Base-by-base conservation (phyloP, 2,888 invertebrate species). In the Anthrax anthrax region DNA sequence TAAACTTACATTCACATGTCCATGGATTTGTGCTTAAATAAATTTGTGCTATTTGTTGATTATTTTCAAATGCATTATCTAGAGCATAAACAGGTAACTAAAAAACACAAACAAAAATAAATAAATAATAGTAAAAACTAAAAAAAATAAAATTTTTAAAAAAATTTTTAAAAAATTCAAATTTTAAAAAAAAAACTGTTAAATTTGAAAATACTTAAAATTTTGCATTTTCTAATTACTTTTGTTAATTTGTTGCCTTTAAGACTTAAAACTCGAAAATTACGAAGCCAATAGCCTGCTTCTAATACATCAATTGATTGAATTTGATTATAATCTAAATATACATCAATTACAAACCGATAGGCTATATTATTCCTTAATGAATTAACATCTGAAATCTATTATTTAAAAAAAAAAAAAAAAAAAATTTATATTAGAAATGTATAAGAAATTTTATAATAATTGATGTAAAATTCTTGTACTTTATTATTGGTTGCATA, bases 1-100 rank as follows among this genome's bases (percentile, higher is more conserved):
- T 81, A 62, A 83, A 87, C 52, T 76, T 75, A 55, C 89, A 89
- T 57, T 86, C 84, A 59, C 89, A 89, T 23, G 77, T 72, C 86
- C 87, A 89, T 0, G 87, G 84, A 65, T 89, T 89, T 51, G 75
- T 71, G 1, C 85, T 84, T 1, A 88, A 69, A 57, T 74, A 77
- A 29, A 88, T 68, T 47, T 79, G 72, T 57, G 78, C 78, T 37
- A 80, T 81, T 54, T 81, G 78, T 38, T 72, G 71, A 62, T 86
- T 88, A 43, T 76, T 76, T 56, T 81, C 75, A 23, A 89, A 72
- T 1, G 82, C 84, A 60, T 86, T 82, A 57, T 86, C 85, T 51
- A 89, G 68, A 0, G 83, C 85, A 62, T 86, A 86, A 0, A 84
- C 80, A 10, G 86, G 88, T 40, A 87, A 68, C 85, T 86, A 63